Percentiles rank a stretch among this genome's conserved stretches.
These are phyloP conservation scores for Pan troglodytes DNA, from an alignment of 2,113 vertebrate genomes.

Conservation along the genomic window NHGRI_mPanTro3-v2.1_pri NC_072402.2:49370501-49371000, in stretches of 20 bases:
- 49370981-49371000: slow-evolving; percentile 3
- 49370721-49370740: slow-evolving; percentile 32
- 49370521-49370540: slow-evolving; percentile 31
- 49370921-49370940: slow-evolving; percentile 12
- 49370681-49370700: slow-evolving; percentile 91
- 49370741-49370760: not conserved
- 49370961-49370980: not conserved
- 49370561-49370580: slow-evolving; percentile 99
- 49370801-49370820: not conserved
- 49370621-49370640: slow-evolving; percentile 99
- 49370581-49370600: slow-evolving; percentile 99
- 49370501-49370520: not conserved
- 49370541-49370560: slow-evolving; percentile 96
- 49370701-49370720: slow-evolving; percentile 27
- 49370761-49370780: slow-evolving; percentile 17
- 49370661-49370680: slow-evolving; percentile 97
- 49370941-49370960: not conserved
- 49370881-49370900: slow-evolving; percentile 22
- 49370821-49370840: slow-evolving; percentile 17
- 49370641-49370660: slow-evolving; percentile 97
- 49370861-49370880: not conserved
- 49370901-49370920: not conserved
- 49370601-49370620: slow-evolving; percentile 99
- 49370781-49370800: slow-evolving; percentile 46
- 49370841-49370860: not conserved